Evolutionary conservation across 1,140 invertebrate genomes (phyloP).

Genomic region (Telenomus remus): DNA sequence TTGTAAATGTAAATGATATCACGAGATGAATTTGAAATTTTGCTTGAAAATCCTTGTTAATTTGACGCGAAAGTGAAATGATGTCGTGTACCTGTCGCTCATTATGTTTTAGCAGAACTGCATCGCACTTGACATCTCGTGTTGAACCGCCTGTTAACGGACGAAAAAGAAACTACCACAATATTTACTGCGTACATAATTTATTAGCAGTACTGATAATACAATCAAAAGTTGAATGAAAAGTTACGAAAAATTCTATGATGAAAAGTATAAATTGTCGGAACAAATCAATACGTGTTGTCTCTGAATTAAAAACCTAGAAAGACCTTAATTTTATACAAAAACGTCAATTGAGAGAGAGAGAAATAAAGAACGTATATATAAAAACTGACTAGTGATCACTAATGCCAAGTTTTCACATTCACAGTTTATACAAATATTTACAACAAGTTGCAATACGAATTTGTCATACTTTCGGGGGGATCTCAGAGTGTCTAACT

Average conservation of each 20-base stretch:
- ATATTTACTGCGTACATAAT: slow-evolving; percentile 45
- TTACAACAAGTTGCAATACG: slow-evolving; percentile 41
- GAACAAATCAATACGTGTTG: slow-evolving; percentile 17
- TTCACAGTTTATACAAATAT: slow-evolving; percentile 57
- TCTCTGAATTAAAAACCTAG: slow-evolving; percentile 14
- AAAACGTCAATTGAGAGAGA: slow-evolving; percentile 33
- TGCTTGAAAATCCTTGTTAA: too few relatives aligned
- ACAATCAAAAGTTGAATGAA: slow-evolving; percentile 44
- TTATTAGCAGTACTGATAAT: slow-evolving; percentile 51
- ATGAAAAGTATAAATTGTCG: slow-evolving; percentile 23
- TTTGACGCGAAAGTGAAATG: too few relatives aligned
- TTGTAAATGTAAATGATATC: too few relatives aligned
- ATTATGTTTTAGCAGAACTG: too few relatives aligned
- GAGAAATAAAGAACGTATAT: too few relatives aligned
- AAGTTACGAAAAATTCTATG: slow-evolving; percentile 38
- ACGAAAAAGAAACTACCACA: too few relatives aligned
- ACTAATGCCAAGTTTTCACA: slow-evolving; percentile 57
- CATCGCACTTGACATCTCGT: too few relatives aligned
- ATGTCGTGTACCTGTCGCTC: too few relatives aligned
- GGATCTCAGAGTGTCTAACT: slow-evolving; percentile 18
- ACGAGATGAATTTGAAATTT: too few relatives aligned
- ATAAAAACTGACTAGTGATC: slow-evolving; percentile 57
- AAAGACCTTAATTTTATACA: slow-evolving; percentile 44
- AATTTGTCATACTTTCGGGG: slow-evolving; percentile 47
- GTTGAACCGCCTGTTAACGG: too few relatives aligned